phyloP scores from a whole-genome alignment of 2,888 invertebrate genomes.

The Chironomus tentans region DNA sequence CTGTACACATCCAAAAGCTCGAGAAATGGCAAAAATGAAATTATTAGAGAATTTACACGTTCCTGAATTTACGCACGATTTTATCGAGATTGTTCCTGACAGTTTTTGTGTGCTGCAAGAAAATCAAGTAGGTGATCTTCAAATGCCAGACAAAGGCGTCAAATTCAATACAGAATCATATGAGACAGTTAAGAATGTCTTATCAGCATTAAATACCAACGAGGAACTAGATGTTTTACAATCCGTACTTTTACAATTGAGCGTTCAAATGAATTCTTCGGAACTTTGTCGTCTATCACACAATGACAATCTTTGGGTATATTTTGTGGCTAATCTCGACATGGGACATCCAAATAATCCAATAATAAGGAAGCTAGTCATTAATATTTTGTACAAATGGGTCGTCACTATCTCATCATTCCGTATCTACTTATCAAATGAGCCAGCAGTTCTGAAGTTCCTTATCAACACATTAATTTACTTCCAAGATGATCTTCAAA shows the following conservation, averaged over 20 bases:
- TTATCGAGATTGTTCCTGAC: slow-evolving; percentile 2
- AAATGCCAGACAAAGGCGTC: not conserved
- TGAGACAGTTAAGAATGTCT: not conserved
- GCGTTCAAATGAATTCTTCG: not conserved
- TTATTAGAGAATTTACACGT: not conserved
- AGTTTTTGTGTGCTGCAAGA: not conserved
- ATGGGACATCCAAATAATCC: not conserved
- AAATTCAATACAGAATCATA: not conserved
- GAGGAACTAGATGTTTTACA: not conserved
- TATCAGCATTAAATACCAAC: not conserved
- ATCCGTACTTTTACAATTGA: not conserved
- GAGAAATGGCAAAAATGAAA: not conserved
- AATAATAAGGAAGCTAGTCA: not conserved
- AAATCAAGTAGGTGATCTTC: not conserved
- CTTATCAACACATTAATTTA: slow-evolving; percentile 1
- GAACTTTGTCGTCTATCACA: not conserved
- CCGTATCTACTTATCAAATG: slow-evolving; percentile 1
- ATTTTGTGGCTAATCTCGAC: not conserved
- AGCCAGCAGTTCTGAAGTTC: not conserved
- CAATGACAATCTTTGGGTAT: slow-evolving; percentile 11
- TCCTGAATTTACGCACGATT: not conserved
- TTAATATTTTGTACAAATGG: slow-evolving; percentile 16
- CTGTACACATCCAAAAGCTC: not conserved
- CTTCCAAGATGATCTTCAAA: not conserved
- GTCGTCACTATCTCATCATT: not conserved